Evolutionary conservation across 1,140 invertebrate genomes (phyloP).

Genomic region (Dendrolimus punctatus): DNA sequence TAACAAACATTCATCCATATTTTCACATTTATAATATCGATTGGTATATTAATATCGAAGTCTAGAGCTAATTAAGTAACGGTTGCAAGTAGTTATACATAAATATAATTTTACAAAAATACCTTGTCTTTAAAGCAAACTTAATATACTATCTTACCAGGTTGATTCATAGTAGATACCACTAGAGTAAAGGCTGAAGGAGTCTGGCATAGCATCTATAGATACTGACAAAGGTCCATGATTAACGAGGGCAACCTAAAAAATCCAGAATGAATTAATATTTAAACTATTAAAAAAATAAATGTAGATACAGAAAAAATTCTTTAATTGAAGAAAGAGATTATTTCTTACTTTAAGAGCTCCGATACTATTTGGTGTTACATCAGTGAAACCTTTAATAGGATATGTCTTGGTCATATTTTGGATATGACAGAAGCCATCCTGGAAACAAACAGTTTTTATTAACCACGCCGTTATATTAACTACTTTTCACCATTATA

Average conservation of each 20-base stretch:
- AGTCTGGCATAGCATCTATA: conserved; percentile 82
- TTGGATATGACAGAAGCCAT: conserved; percentile 38
- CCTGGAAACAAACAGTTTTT: conserved; percentile 19
- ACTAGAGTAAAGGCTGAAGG: conserved; percentile 83
- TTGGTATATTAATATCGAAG: no score
- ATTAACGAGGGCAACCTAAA: conserved; percentile 82
- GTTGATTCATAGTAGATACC: conserved; percentile 72
- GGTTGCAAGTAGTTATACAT: no score
- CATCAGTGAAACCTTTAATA: conserved; percentile 39
- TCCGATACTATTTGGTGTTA: conserved; percentile 34
- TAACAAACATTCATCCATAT: no score
- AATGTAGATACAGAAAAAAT: no score
- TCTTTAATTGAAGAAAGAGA: conserved; percentile 1
- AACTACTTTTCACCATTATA: no score
- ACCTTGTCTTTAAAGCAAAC: no score
- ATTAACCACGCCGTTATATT: no score
- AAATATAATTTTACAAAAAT: no score
- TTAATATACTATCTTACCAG: conserved; percentile 33
- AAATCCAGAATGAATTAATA: conserved; percentile 39
- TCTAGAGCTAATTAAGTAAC: no score
- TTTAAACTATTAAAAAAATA: no score
- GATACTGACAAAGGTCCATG: conserved; percentile 82
- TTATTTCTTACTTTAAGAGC: conserved; percentile 37
- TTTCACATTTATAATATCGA: no score
- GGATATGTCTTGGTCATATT: conserved; percentile 34